phyloP scores from a whole-genome alignment of 1,140 invertebrate genomes.

The Zaprionus taronus region DNA sequence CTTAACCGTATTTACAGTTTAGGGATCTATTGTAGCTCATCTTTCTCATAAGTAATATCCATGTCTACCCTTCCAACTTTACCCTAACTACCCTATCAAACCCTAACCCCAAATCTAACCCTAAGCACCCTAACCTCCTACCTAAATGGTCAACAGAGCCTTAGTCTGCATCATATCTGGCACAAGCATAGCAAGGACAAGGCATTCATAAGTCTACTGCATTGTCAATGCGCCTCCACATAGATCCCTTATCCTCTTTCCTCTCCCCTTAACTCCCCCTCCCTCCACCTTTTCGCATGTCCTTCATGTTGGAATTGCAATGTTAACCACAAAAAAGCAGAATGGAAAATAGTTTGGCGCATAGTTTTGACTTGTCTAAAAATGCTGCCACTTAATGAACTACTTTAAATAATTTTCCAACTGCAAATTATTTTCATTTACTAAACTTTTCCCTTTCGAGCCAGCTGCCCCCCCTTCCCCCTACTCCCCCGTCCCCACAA shows the following conservation, averaged over 20 bases:
- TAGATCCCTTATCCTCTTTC: background rate
- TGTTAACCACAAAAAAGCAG: slow-evolving; percentile 26
- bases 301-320: slow-evolving; percentile 16
- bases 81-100: no score
- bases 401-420: slow-evolving; percentile 81
- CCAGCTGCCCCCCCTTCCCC: slow-evolving; percentile 13
- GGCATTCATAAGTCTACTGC: background rate
- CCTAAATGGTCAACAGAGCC: background rate
- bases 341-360: slow-evolving; percentile 43
- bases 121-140: no score
- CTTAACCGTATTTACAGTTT: no score
- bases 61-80: background rate
- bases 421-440: slow-evolving; percentile 80
- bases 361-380: slow-evolving; percentile 56
- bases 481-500: background rate
- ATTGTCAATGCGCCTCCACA: background rate
- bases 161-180: background rate
- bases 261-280: accelerated
- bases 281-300: background rate
- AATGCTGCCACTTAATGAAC: slow-evolving; percentile 75
- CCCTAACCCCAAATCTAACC: no score
- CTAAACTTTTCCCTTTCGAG: slow-evolving; percentile 67
- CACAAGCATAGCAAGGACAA: background rate
- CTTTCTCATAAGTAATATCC: background rate
- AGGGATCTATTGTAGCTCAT: background rate